Evolutionary conservation across 2,113 vertebrate species (phyloP).

Genomic region (Osmerus mordax): DNA sequence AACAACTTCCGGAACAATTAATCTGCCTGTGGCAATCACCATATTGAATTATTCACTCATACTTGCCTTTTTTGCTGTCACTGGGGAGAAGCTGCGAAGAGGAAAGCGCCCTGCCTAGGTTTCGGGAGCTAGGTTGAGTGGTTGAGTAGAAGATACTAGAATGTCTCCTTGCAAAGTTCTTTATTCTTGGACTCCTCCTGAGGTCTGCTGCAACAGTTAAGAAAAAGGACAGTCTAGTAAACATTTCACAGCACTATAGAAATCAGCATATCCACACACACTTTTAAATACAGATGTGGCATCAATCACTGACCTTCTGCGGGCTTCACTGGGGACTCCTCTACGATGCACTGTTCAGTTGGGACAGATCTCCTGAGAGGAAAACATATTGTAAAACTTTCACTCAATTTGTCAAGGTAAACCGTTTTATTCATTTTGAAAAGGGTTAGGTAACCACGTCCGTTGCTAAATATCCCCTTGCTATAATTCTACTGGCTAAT

Average conservation of each 20-base stretch:
- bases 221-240: conserved; percentile 4
- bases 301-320: conserved; percentile 68
- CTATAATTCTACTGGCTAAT: too few relatives aligned
- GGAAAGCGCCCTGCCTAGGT: conserved; percentile 66
- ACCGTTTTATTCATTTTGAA: background rate
- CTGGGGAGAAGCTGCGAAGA: conserved; percentile 57
- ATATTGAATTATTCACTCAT: background rate
- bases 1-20: background rate
- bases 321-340: conserved; percentile 90
- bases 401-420: background rate
- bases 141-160: conserved; percentile 78
- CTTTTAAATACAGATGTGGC: background rate
- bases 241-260: too few relatives aligned
- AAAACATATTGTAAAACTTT: background rate
- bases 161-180: conserved; percentile 73
- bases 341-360: conserved; percentile 76
- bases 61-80: conserved; percentile 33
- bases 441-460: background rate
- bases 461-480: too few relatives aligned
- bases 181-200: conserved; percentile 88
- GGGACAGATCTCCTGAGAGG: conserved; percentile 75
- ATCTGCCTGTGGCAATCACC: background rate
- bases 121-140: conserved; percentile 72
- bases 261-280: background rate
- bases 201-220: conserved; percentile 63